Evolutionary conservation across 2,113 vertebrate genomes (phyloP), one percentile per base, ranked within the genome.

Genomic region (Tachysurus fulvidraco): DNA sequence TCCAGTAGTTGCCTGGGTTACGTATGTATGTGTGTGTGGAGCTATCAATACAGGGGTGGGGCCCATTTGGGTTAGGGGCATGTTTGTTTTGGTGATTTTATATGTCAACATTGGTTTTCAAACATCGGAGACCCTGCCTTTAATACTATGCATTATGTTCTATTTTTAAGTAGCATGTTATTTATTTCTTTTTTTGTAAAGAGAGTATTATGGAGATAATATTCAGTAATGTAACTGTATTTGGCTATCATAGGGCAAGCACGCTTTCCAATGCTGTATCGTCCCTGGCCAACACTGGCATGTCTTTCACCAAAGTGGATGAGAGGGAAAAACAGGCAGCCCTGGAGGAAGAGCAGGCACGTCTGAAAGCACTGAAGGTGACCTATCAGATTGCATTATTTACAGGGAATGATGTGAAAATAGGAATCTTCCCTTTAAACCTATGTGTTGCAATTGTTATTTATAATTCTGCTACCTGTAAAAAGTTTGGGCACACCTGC

Each of bases 281-380:
- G 84, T 98, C 98, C 41, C 93, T 99, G 90, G 97, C 98, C 92
- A 99, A 96, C 93, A 99, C 98, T 25, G 98, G 98, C 91, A 96
- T 99, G 91, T 99, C 98, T 88, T 97, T 99, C 92, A 99, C 97
- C 82, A 98, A 97, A 95, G 98, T 99, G 86, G 98, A 99, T 89
- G 98, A 99, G 95, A 96, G 98, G 91, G 98, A 99, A 96, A 99
- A 99, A 90, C 98, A 99, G 91, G 98, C 97, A n/a, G 98, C 98
- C 0, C 93, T 99, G n/a, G 98, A 99, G 91, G 98, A 99, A 91
- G 98, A 99, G 81, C 98, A 99, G 92, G 96, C 97, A 74, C 96
- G 97, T 89, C 96, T 99, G 90, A 99, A 99, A 95, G 97, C 98
- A 91, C 95, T 99, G 92, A 99, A 99, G 97, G 98, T 98, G 94